Conservation (phyloP, 2,888 invertebrate species). For the Drosophila glabriapex region DNA sequence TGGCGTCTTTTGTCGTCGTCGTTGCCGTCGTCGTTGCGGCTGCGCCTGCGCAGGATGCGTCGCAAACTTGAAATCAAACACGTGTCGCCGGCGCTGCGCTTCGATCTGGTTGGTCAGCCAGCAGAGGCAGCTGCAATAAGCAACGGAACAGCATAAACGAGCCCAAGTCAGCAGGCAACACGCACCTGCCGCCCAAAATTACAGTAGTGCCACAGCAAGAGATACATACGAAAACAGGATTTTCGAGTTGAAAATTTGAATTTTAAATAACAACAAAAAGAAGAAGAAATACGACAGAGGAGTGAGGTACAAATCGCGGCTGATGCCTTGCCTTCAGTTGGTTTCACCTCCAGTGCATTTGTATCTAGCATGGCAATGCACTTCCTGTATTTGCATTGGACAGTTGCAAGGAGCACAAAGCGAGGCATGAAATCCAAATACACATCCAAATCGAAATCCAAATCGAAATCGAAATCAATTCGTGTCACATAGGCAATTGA, state of each 20-base stretch:
- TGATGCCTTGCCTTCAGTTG: conserved; percentile 4
- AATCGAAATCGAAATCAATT: conserved; percentile 60
- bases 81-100: conserved; percentile 66
- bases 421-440: not conserved
- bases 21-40: not conserved
- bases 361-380: conserved; percentile 53
- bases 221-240: conserved; percentile 63
- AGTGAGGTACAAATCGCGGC: conserved; percentile 21
- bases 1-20: conserved; percentile 16
- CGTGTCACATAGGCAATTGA: conserved; percentile 74
- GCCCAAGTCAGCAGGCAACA: conserved; percentile 22
- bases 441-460: conserved; percentile 32
- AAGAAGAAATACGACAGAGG: not conserved
- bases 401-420: conserved; percentile 4
- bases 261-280: conserved; percentile 56
- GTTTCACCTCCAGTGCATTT: conserved; percentile 32
- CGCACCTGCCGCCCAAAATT: conserved; percentile 74
- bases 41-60: conserved; percentile 72
- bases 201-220: conserved; percentile 53
- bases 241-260: conserved; percentile 67
- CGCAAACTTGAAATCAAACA: conserved; percentile 78
- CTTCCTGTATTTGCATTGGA: conserved; percentile 49
- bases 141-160: conserved; percentile 26
- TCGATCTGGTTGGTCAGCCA: conserved; percentile 67
- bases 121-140: conserved; percentile 55